Percentiles rank a stretch among this genome's conserved stretches.
These are phyloP conservation scores for Thoracochromis brauschi DNA, from an alignment of 2,113 vertebrate species.

Conservation along the genomic window DNA sequence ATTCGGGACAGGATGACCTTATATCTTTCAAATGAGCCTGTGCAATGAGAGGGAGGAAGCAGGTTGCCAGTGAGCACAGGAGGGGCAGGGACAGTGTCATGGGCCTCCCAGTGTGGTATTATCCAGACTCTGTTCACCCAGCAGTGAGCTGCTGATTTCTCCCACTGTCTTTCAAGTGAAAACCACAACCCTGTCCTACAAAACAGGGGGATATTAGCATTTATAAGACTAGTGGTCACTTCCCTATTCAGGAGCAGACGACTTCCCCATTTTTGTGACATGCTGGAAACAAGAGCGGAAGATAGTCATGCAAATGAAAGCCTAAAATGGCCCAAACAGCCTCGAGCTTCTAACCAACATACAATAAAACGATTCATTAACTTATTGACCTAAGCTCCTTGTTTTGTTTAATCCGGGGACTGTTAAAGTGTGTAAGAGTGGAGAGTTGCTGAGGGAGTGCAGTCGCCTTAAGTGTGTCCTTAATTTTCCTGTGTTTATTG, in stretches of 20 bases:
- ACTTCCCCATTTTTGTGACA: background rate
- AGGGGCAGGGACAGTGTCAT: background rate
- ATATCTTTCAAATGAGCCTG: slow-evolving; percentile 26
- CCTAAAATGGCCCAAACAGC: background rate
- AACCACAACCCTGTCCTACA: slow-evolving; percentile 1
- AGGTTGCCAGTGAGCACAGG: background rate
- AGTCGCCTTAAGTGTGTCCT: slow-evolving; percentile 18
- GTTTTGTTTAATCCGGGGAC: background rate
- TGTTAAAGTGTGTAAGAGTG: background rate
- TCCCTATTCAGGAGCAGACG: background rate
- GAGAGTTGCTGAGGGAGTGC: slow-evolving; percentile 9
- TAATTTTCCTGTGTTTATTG: slow-evolving; percentile 46
- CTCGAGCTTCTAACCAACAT: background rate
- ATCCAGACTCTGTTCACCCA: slow-evolving; percentile 9
- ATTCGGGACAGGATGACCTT: slow-evolving; percentile 9
- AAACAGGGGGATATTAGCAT: slow-evolving; percentile 25
- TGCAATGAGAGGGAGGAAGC: slow-evolving; percentile 20
- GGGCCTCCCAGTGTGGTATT: background rate
- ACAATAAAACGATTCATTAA: background rate
- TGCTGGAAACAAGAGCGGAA: background rate
- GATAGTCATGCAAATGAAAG: background rate
- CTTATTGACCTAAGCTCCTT: background rate
- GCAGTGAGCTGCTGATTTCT: background rate
- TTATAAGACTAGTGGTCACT: background rate
- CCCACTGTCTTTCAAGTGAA: background rate